Base-by-base conservation (phyloP, 2,113 vertebrate species). In the Pachypanchax playfairii region DNA sequence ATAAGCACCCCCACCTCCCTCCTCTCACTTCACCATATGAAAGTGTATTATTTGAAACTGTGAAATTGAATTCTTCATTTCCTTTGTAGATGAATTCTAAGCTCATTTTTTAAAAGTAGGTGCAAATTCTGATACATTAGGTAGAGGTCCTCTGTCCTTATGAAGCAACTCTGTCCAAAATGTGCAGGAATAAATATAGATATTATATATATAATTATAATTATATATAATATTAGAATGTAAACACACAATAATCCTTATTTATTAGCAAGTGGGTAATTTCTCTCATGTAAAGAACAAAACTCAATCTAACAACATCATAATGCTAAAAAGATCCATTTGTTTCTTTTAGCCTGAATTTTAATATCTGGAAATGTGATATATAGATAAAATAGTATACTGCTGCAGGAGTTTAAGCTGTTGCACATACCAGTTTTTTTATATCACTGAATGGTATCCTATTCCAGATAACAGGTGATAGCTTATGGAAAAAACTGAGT, bases 41-140 rank as follows among this genome's bases (percentile, higher is more conserved):
- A 79, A 73, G 44, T 60, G 58, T 60, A 83, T 81, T 85, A 79
- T 77, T 71, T 80, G 60, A 69, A 48, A 58, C 49, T 28, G 68
- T 66, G 50, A 75, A 70, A 77, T 75, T 54, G 62, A 60, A 72
- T 56, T 66, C 50, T 55, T 68, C 13, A 53, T 66, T 71, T 75
- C 54, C 42, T 50, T 66, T 70, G 46, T 70, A 54, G 62, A 81
- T 41, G 41, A 71, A 53, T 42, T 50, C 56, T 61, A 68, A 76
- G 55, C 73, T 62, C 41, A 62, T 85, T 62, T n/a, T 36, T 70
- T 22, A 53, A 59, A 73, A 70, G n/a, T 49, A 62, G 59, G 50
- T 57, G 5, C 52, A 64, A 47, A 48, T 41, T 77, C 55, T 62
- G 24, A 43, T 50, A 56, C 48, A 43, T 29, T 44, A 68, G 43